These are phyloP conservation scores for Gymnocypris eckloni DNA, from an alignment of 2,797 vertebrate genomes.

Conservation along the genomic window DNA sequence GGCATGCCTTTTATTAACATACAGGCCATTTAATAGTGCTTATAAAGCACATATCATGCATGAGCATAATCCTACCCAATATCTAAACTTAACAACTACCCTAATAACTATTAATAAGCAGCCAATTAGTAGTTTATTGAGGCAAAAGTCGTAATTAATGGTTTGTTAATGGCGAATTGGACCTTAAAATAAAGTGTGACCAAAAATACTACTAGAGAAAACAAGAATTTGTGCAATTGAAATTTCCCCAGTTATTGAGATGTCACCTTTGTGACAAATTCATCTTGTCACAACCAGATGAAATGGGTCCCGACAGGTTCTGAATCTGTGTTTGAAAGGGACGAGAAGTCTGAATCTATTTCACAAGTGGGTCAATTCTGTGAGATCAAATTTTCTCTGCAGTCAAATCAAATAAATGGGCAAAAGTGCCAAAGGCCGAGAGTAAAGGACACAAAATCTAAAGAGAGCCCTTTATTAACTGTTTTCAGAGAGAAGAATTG, in stretches of 20 bases:
- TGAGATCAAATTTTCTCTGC: background rate
- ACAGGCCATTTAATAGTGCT: background rate
- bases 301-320: background rate
- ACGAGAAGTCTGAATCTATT: background rate
- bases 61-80: background rate
- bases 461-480: background rate
- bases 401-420: slow-evolving; percentile 4
- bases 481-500: background rate
- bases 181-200: background rate
- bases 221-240: background rate
- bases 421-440: background rate
- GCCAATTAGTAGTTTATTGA: no score
- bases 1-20: background rate
- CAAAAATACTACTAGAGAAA: background rate
- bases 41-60: background rate
- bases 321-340: background rate
- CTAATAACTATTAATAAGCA: background rate
- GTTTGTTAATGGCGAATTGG: background rate
- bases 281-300: background rate
- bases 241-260: background rate
- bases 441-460: background rate
- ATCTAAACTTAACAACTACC: background rate
- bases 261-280: background rate
- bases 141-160: background rate
- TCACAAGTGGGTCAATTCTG: background rate